Conservation (phyloP, 2,797 vertebrate genomes). For the Kryptopterus vitreolus region DNA sequence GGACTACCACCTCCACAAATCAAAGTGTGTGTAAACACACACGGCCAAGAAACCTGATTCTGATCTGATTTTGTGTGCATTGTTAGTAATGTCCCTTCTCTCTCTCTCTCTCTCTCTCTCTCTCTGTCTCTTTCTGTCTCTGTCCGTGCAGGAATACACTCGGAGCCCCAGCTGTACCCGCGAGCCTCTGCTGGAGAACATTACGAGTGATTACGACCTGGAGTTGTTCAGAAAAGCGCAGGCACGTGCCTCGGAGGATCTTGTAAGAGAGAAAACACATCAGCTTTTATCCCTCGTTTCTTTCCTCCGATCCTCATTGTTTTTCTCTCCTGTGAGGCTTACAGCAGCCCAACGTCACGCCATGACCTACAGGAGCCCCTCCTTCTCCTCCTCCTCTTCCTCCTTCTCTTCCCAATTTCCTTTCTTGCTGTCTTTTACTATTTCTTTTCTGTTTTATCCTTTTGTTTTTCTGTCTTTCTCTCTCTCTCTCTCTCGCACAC, state of each 20-base stretch:
- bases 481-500: neutral
- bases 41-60: too few species aligned
- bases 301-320: conserved; percentile 27
- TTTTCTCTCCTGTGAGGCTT: conserved; percentile 39
- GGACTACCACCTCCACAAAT: too few species aligned
- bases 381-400: neutral
- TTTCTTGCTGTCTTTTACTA: neutral
- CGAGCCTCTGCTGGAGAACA: conserved; percentile 93
- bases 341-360: neutral
- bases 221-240: conserved; percentile 97
- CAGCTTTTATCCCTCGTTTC: conserved; percentile 47
- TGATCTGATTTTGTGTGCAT: neutral
- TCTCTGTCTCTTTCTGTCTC: neutral
- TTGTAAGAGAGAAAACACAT: conserved; percentile 87
- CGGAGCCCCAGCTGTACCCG: conserved; percentile 84
- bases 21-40: too few species aligned
- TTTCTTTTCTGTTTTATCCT: neutral
- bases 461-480: neutral
- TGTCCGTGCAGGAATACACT: conserved; percentile 80
- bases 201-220: conserved; percentile 96
- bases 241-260: conserved; percentile 92
- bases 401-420: neutral
- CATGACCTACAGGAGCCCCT: conserved; percentile 4
- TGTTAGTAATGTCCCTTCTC: neutral
- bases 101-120: neutral